Conservation (phyloP, 2,797 vertebrate genomes). For the Jordanella pulchra region DNA sequence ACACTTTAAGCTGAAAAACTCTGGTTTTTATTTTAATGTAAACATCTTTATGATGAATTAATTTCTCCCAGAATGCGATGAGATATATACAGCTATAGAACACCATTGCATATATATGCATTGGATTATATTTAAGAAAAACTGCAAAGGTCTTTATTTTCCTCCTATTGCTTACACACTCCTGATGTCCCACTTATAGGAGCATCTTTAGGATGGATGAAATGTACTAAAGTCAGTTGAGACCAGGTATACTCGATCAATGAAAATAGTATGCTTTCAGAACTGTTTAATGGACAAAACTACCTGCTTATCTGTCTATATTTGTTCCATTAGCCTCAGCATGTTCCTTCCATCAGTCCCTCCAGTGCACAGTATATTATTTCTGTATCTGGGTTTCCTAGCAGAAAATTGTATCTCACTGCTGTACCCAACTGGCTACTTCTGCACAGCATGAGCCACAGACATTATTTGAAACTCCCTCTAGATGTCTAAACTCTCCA, state of each 20-base stretch:
- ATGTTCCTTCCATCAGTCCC: background rate
- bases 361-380: background rate
- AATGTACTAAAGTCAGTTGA: slow-evolving; percentile 39
- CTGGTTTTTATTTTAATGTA: slow-evolving; percentile 15
- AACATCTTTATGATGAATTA: slow-evolving; percentile 21
- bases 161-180: background rate
- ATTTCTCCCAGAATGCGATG: slow-evolving; percentile 20
- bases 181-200: slow-evolving; percentile 37
- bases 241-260: slow-evolving; percentile 17
- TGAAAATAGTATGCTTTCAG: slow-evolving; percentile 26
- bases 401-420: background rate
- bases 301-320: background rate
- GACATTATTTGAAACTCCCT: background rate
- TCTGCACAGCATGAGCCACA: background rate
- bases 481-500: background rate
- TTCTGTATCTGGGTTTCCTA: background rate
- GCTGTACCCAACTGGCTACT: background rate
- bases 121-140: slow-evolving; percentile 17
- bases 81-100: slow-evolving; percentile 9
- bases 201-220: slow-evolving; percentile 40
- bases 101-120: slow-evolving; percentile 12
- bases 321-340: background rate
- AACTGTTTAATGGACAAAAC: slow-evolving; percentile 16
- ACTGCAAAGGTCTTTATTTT: slow-evolving; percentile 19
- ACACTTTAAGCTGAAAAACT: slow-evolving; percentile 18